phyloP scores from a whole-genome alignment of 2,888 invertebrate genomes.

The Athetis lepigone region DNA sequence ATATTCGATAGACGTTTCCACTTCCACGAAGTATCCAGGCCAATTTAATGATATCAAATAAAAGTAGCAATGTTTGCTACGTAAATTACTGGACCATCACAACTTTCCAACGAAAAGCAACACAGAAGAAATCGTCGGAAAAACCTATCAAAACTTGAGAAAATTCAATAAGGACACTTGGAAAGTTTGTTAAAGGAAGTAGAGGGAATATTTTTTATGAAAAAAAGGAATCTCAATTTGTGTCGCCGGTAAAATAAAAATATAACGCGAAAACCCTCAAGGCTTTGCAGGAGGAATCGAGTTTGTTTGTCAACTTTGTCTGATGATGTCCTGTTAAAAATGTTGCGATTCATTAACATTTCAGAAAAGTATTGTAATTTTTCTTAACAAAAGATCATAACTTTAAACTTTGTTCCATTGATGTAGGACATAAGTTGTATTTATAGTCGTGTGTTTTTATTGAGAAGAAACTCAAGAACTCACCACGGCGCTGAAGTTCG shows the following conservation, averaged over 20 bases:
- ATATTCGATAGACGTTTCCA: constrained; percentile 27
- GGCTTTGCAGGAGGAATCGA: constrained; percentile 72
- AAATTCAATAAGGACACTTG: constrained; percentile 90
- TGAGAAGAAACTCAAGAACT: no score
- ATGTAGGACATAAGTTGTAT: not conserved
- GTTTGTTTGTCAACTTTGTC: constrained; percentile 76
- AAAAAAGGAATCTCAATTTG: constrained; percentile 84
- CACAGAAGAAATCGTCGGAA: constrained; percentile 86
- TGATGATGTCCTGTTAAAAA: constrained; percentile 69
- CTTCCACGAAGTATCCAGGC: constrained; percentile 25
- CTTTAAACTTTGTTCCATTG: constrained; percentile 14
- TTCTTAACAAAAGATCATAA: constrained; percentile 5
- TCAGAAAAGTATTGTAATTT: constrained; percentile 36
- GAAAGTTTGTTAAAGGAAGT: constrained; percentile 88
- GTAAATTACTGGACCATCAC: constrained; percentile 81
- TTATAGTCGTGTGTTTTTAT: not conserved
- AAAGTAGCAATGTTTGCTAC: constrained; percentile 73
- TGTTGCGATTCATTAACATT: constrained; percentile 62
- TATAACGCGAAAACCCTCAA: constrained; percentile 72
- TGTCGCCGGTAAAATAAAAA: constrained; percentile 85
- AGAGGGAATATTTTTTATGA: constrained; percentile 86
- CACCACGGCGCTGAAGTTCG: no score
- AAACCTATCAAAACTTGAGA: constrained; percentile 90
- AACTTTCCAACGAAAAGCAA: constrained; percentile 80
- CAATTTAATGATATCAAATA: constrained; percentile 61